Base-by-base conservation (phyloP, 2,113 vertebrate genomes). In the Megaceryle maxima region DNA sequence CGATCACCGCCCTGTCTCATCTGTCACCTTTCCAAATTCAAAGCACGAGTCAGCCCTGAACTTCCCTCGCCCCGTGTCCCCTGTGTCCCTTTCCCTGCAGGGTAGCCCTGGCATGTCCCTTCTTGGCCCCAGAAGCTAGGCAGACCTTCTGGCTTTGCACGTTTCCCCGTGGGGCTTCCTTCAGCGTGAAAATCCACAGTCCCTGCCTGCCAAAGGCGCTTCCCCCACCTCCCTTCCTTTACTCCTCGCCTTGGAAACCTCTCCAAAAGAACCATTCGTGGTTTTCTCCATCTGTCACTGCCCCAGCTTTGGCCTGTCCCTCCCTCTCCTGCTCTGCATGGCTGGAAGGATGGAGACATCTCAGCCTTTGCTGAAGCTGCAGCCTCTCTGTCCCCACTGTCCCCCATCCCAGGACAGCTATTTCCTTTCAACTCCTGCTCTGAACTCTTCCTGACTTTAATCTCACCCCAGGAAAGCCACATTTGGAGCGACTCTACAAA, bases 41-140 rank as follows among this genome's bases (percentile, higher is more conserved):
- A n/a, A 76, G 13, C 2, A 12, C 0, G 13, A 31, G 31, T 41
- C 25, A 48, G n/a, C 29, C 48, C 73, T 13, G 41, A 56, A 0
- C 24, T 62, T 20, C 72, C 67, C 79, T 44, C 1, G 2, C 28
- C 43, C 53, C 0, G 0, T 5, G 66, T 74, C 37, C 85, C 50
- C 37, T 0, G 29, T 41, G 76, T 78, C 69, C 53, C 56, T 53
- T n/a, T 31, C 73, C n/a, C 48, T 26, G 26, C 3, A 0, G 50
- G 11, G 8, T 13, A 8, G 59, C 13, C 56, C 60, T 69, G 69
- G 77, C 90, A 59, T 2, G 0, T 51, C 67, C 41, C 41, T 81
- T 13, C 70, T 16, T 5, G 35, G 25, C 24, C 78, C 24, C 80
- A 41, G 46, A 28, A 87, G 41, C n/a, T 78, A 44, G 51, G 51